Evolutionary conservation across 2,888 invertebrate genomes (phyloP), one percentile per base, ranked within the genome.

Genomic region (Cosmia pyralina): DNA sequence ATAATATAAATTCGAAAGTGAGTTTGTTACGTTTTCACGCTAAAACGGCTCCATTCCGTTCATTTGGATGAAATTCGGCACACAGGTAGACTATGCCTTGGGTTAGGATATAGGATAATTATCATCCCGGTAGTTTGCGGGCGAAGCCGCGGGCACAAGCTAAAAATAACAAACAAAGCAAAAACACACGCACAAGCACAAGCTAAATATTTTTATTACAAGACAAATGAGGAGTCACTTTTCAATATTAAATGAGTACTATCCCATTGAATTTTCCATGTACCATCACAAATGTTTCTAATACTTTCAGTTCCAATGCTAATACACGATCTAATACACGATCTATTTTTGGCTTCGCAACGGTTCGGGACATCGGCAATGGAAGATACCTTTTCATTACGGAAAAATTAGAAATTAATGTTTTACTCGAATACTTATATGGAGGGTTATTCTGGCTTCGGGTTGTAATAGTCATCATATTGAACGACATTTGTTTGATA

Each of bases 401-500:
- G 5, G 17, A 8, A 59, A 59, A 34, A 46, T 2, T 48, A 15
- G 13, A 0, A 41, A 44, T n/a, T 6, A 63, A 55, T 65, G 28
- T 52, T 57, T 52, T 10, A 46, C 46, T 57, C 34, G 46, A 41
- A 63, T 50, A 22, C 50, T 11, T 41, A 19, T 2, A 44, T 67
- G 10, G 1, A 13, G 19, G 10, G 48, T 66, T 55, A 63, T 62
- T 59, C 2, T 34, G 48, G 50, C 11, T 55, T 66, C 22, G 38
- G 52, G 44, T 65, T 53, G 8, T 44, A 17, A 63, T n/a, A 69
- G 67, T 74, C 59, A 62, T 80, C 38, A 82, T 58, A 57, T 59
- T 28, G 10, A 73, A 82, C 46, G 74, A 82, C 64, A 73, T 81
- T 79, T 72, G 74, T 82, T 77, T 70, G 44, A 57, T 70, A 62